Percentiles rank a stretch among this genome's conserved stretches.
These are phyloP conservation scores for Lottia gigantea DNA, from an alignment of 2,888 invertebrate genomes.

Conservation along the genomic window DNA sequence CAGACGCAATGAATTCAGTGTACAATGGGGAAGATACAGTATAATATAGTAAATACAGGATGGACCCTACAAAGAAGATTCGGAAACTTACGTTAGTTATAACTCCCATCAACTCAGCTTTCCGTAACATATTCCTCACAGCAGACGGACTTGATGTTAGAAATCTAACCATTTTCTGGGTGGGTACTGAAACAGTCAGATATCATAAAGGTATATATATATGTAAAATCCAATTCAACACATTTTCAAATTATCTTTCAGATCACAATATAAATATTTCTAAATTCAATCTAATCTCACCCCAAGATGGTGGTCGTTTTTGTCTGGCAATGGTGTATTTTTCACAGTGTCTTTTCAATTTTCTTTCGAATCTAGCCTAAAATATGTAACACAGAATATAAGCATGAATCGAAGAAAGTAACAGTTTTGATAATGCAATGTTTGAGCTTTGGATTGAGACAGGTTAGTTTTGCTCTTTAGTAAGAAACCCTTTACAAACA, in stretches of 20 bases:
- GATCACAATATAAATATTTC: background rate
- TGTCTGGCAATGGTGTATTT: constrained; percentile 76
- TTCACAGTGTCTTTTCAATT: constrained; percentile 78
- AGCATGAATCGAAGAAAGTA: too few relatives aligned
- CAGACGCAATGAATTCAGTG: too few relatives aligned
- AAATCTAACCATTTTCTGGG: constrained; percentile 92
- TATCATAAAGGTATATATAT: too few relatives aligned
- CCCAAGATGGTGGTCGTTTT: constrained; percentile 78
- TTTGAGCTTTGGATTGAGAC: too few relatives aligned
- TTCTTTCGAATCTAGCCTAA: constrained; percentile 66
- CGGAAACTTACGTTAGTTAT: constrained; percentile 73
- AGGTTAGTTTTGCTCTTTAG: too few relatives aligned
- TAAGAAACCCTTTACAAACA: too few relatives aligned
- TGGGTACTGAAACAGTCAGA: constrained; percentile 77
- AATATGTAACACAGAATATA: constrained; percentile 19
- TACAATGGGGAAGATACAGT: too few relatives aligned
- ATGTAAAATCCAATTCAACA: too few relatives aligned
- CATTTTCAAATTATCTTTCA: too few relatives aligned
- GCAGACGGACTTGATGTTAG: constrained; percentile 91
- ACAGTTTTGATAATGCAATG: too few relatives aligned
- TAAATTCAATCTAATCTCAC: constrained; percentile 70
- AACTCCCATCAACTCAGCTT: constrained; percentile 91
- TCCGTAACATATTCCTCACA: constrained; percentile 75
- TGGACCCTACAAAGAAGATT: background rate
- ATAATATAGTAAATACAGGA: background rate